A percentile compares a stretch with the other conserved stretches of the same genome.
Evolutionary conservation across 2,797 vertebrate genomes (phyloP).

Genomic region (Psittacula echo): DNA sequence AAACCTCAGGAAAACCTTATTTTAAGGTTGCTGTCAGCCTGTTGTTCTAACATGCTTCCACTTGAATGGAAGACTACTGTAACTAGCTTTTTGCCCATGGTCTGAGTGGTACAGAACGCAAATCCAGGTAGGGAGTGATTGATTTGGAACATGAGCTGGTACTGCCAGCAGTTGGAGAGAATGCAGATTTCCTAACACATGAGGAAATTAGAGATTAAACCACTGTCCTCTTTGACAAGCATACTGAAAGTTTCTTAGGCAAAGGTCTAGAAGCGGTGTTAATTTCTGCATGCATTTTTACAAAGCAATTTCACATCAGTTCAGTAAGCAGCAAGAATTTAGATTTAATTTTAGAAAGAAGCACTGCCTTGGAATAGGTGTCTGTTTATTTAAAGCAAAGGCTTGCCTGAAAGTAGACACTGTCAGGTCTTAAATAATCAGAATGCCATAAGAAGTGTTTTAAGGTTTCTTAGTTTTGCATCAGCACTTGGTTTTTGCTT

Average conservation of each 20-base stretch:
- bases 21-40: neutral
- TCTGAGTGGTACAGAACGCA: neutral
- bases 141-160: neutral
- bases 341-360: neutral
- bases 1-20: neutral
- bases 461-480: neutral
- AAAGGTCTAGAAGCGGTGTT: neutral
- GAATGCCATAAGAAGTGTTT: neutral
- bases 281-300: neutral
- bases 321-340: neutral
- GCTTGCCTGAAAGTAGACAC: neutral
- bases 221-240: neutral
- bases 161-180: neutral
- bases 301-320: neutral
- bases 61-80: neutral
- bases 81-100: neutral
- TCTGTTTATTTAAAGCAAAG: neutral
- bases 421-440: neutral
- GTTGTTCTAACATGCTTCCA: neutral
- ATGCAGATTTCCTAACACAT: rapidly evolving
- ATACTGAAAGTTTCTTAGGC: neutral
- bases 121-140: neutral
- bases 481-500: neutral
- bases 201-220: neutral
- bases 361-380: neutral